phyloP scores from a whole-genome alignment of 2,888 invertebrate species.

The Parasteatoda lunata region DNA sequence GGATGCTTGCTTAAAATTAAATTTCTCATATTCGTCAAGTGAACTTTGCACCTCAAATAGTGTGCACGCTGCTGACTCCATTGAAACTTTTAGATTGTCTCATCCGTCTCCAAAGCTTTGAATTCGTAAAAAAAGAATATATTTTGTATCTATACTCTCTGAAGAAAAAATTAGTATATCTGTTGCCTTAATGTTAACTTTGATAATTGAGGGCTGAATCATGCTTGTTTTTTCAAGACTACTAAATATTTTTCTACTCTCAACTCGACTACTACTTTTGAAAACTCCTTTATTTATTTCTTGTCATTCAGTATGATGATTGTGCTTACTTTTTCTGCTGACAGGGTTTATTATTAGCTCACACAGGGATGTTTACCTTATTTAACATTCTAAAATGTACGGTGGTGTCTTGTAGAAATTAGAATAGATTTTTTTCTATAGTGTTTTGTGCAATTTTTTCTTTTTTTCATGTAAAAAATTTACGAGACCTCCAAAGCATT shows the following conservation, averaged over 20 bases:
- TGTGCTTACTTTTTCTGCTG: no score
- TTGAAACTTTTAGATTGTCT: neutral
- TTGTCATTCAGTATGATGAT: no score
- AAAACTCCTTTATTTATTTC: neutral
- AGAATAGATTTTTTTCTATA: no score
- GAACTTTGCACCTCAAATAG: neutral
- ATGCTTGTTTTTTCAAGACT: conserved; percentile 2
- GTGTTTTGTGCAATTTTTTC: no score
- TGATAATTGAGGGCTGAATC: neutral
- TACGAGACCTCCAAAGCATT: no score
- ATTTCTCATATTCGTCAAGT: neutral
- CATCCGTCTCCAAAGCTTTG: neutral
- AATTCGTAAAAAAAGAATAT: neutral
- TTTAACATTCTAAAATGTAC: neutral
- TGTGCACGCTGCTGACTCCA: neutral
- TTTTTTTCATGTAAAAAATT: no score
- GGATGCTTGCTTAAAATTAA: no score
- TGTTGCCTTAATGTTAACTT: conserved; percentile 3
- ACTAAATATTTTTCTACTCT: neutral
- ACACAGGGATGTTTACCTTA: neutral
- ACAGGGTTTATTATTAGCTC: neutral
- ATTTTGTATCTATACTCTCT: neutral
- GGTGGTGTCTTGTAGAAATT: no score
- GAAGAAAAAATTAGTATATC: neutral
- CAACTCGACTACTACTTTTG: neutral